Evolutionary conservation across 2,113 vertebrate species (phyloP), one percentile per base, ranked within the genome.

Genomic region (Chroicocephalus ridibundus): DNA sequence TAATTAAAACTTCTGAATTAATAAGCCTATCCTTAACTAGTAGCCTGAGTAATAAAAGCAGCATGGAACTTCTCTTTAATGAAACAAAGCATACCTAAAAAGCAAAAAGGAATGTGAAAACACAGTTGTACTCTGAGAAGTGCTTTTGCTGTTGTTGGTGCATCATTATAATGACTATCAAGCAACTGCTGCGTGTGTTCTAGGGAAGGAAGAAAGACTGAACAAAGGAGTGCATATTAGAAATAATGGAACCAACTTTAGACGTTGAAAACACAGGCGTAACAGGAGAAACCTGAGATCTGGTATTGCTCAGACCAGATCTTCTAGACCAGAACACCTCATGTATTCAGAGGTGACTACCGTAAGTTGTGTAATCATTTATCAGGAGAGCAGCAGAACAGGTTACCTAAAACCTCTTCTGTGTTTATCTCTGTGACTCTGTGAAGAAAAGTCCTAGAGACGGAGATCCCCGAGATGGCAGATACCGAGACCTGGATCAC

Each of bases 1-100:
- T 86, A 93, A 92, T 94, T 93, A 93, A 93, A 94, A 71, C 31
- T 81, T 66, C 42, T 70, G 75, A 90, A 90, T 88, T 86, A 95
- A 92, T 88, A 89, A 86, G 51, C 38, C 69, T 94, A 82, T 87
- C 83, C 61, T 93, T 87, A 81, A 64, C 75, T 89, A 91, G 81
- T 49, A 95, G 61, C 69, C 58, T 57, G 52, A 65, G 61, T 57
- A 88, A 84, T 84, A 89, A 95, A 94, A 87, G 49, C 93, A 94
- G 91, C 65, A 44, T 22, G 77, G 49, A 89, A 60, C 31, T 71
- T 85, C 64, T 74, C 82, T 86, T 69, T 60, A 80, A 69, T 60
- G 77, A 64, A 88, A 40, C 17, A 74, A 69, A 95, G 15, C 52
- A 72, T 8, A 40, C 16, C 78, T 44, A 27, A 83, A 89, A 89